Percentiles rank a stretch among this genome's conserved stretches.
Evolutionary conservation across 37 sponge, comb jelly and placozoan genomes (phyloP).

Genomic region (Hormiphora californensis): DNA sequence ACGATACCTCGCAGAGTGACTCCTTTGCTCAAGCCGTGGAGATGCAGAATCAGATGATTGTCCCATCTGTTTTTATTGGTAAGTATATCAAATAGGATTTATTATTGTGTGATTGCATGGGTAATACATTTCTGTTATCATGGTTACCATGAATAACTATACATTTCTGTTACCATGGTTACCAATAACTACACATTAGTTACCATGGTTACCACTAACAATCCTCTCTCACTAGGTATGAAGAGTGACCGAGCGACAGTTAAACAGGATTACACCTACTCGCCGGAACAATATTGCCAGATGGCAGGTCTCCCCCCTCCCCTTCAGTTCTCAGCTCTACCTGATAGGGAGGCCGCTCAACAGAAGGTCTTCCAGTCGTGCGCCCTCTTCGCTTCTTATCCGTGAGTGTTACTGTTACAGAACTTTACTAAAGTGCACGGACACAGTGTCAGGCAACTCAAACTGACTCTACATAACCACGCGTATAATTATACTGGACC

Average conservation of each 20-base stretch:
- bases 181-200: too few relatives aligned
- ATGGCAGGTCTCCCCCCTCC: constrained; percentile 41
- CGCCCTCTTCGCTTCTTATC: constrained; percentile 51
- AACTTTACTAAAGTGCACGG: too few relatives aligned
- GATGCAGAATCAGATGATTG: constrained; percentile 16
- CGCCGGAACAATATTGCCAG: constrained; percentile 35
- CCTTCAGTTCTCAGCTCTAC: constrained; percentile 26
- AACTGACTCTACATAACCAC: too few relatives aligned
- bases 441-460: too few relatives aligned
- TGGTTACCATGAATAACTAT: too few relatives aligned
- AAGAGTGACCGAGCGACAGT: constrained; percentile 40
- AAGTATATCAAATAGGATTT: too few relatives aligned
- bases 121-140: too few relatives aligned
- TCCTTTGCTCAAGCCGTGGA: constrained; percentile 66
- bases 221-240: neutral
- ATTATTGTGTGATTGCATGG: too few relatives aligned
- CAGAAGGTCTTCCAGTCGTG: constrained; percentile 41
- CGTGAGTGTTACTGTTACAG: too few relatives aligned
- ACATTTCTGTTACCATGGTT: too few relatives aligned
- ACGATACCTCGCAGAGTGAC: constrained; percentile 60
- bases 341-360: constrained; percentile 9
- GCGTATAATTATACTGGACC: too few relatives aligned
- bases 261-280: constrained; percentile 29
- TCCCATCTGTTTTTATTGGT: constrained; percentile 50
- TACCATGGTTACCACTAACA: too few relatives aligned